These are phyloP conservation scores for Rhopalosiphum maidis DNA, from an alignment of 1,140 invertebrate species.

Conservation along the genomic window DNA sequence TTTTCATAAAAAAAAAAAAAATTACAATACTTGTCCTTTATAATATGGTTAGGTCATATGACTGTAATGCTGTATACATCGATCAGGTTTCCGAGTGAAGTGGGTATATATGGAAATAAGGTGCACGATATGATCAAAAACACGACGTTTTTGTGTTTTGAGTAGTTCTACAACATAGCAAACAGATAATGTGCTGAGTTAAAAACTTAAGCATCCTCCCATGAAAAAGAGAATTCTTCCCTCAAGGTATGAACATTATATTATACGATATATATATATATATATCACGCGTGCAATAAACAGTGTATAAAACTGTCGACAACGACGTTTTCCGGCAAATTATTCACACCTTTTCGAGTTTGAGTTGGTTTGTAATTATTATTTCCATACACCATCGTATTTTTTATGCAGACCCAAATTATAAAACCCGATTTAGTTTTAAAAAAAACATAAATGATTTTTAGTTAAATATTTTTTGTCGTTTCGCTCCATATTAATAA, in stretches of 20 bases:
- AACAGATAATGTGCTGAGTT: conserved; percentile 49
- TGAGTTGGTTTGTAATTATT: conserved; percentile 15
- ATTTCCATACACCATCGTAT: background rate
- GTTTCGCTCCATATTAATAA: background rate
- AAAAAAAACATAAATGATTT: background rate
- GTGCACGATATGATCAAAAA: background rate
- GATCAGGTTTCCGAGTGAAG: background rate
- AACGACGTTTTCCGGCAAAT: background rate
- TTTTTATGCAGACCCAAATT: background rate
- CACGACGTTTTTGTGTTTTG: background rate
- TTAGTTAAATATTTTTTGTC: background rate
- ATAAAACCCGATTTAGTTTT: background rate
- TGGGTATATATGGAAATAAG: background rate
- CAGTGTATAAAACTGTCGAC: conserved; percentile 11
- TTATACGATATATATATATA: too few species aligned
- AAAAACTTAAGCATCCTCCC: conserved; percentile 16
- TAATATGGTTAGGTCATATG: background rate
- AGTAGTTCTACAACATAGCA: conserved; percentile 20
- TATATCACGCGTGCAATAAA: background rate
- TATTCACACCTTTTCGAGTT: background rate
- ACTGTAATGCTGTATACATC: background rate
- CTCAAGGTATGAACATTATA: background rate
- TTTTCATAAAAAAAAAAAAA: conserved; percentile 12
- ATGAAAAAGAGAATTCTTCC: background rate
- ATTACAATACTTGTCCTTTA: background rate